Percentiles rank a stretch among this genome's conserved stretches.
Evolutionary conservation across 2,113 vertebrate species (phyloP).

Genomic region (Lota lota): DNA sequence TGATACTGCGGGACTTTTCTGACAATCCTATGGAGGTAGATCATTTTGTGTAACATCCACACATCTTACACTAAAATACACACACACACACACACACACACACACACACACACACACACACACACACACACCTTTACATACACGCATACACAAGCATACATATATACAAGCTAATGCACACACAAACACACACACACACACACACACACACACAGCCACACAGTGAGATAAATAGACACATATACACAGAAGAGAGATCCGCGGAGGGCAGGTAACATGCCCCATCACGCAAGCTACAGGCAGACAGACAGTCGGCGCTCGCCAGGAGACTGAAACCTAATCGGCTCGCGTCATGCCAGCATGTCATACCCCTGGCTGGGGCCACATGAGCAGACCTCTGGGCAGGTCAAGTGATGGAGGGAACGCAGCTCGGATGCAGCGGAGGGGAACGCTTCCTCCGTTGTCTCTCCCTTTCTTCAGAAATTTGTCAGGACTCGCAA

Average conservation of each 20-base stretch:
- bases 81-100: conserved; percentile 16
- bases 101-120: conserved; percentile 13
- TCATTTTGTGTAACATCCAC: conserved; percentile 5
- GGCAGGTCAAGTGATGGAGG: conserved; percentile 48
- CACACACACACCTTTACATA: conserved; percentile 25
- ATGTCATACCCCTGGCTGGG: conserved; percentile 32
- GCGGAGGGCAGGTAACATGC: conserved; percentile 29
- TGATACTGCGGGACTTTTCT: background rate
- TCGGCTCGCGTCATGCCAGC: conserved; percentile 31
- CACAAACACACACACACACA: background rate
- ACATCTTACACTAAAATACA: background rate
- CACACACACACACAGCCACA: background rate
- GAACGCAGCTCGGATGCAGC: conserved; percentile 50
- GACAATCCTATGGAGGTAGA: background rate
- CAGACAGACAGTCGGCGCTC: conserved; percentile 25
- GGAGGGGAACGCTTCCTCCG: conserved; percentile 45
- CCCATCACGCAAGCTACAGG: conserved; percentile 33
- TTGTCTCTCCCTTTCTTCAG: conserved; percentile 17
- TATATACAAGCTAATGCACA: background rate
- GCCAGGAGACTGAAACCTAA: conserved; percentile 45
- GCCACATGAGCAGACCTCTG: conserved; percentile 34
- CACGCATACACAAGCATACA: conserved; percentile 1
- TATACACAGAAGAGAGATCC: too few species aligned
- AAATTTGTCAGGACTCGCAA: conserved; percentile 54
- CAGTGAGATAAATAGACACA: background rate